Evolutionary conservation across 1,140 invertebrate genomes (phyloP).

Genomic region (Hermetia illucens): DNA sequence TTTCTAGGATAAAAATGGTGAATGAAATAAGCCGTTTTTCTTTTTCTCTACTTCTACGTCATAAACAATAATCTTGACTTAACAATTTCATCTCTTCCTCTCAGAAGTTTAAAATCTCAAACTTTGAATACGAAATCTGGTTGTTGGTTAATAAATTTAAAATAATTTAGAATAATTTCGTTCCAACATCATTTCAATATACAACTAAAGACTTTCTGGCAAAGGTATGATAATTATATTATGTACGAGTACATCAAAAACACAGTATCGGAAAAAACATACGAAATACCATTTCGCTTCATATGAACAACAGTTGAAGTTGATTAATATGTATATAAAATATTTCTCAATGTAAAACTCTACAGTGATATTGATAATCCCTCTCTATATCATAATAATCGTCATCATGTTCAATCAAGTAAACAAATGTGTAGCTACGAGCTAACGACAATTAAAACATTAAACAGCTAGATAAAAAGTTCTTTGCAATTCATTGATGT

Average conservation of each 20-base stretch:
- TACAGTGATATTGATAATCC: neutral
- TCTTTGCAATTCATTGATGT: neutral
- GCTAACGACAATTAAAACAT: slow-evolving; percentile 1
- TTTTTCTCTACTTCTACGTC: slow-evolving; percentile 5
- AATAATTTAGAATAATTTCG: no score
- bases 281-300: neutral
- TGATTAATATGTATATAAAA: neutral
- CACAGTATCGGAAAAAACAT: no score
- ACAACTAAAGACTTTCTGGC: no score
- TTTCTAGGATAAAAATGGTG: slow-evolving; percentile 15
- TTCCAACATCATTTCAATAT: no score
- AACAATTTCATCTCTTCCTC: slow-evolving; percentile 3
- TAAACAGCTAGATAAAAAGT: neutral
- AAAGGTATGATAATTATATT: no score
- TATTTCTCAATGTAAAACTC: neutral
- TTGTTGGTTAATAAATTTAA: no score
- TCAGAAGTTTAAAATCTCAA: slow-evolving; percentile 11
- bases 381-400: neutral
- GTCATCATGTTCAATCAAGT: neutral
- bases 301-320: neutral
- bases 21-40: slow-evolving; percentile 5
- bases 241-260: no score
- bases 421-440: no score
- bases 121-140: slow-evolving; percentile 28
- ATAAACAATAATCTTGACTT: slow-evolving; percentile 5